Percentiles rank a stretch among this genome's conserved stretches.
Evolutionary conservation across 2,113 vertebrate genomes (phyloP).

Genomic region (Aythya baeri): DNA sequence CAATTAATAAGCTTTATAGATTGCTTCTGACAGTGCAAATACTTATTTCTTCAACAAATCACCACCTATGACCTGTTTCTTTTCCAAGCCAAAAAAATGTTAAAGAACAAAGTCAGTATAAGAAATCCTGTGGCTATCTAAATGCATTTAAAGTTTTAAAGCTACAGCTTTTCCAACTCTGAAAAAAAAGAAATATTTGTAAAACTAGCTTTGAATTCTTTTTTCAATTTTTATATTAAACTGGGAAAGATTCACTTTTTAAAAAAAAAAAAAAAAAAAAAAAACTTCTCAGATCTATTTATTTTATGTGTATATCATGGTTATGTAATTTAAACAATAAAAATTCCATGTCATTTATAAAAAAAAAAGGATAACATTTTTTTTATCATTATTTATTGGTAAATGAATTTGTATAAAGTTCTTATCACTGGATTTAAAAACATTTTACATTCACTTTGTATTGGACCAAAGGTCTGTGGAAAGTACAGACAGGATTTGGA

Average conservation of each 20-base stretch:
- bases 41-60: background rate
- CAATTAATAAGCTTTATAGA: background rate
- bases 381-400: background rate
- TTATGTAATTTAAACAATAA: background rate
- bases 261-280: no score
- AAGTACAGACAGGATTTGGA: background rate
- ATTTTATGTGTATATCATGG: background rate
- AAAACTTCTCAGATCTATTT: background rate
- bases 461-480: background rate
- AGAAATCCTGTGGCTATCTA: background rate
- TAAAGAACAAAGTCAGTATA: background rate
- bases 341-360: background rate
- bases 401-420: background rate
- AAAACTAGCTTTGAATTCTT: background rate
- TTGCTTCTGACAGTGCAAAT: background rate
- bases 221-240: background rate
- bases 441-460: background rate
- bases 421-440: background rate
- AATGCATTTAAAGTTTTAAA: background rate
- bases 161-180: background rate
- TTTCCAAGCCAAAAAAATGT: background rate
- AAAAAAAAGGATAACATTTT: background rate
- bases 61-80: background rate
- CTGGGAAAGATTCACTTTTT: background rate
- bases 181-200: background rate